phyloP scores from a whole-genome alignment of 2,113 vertebrate species.

The Nipponia nippon region DNA sequence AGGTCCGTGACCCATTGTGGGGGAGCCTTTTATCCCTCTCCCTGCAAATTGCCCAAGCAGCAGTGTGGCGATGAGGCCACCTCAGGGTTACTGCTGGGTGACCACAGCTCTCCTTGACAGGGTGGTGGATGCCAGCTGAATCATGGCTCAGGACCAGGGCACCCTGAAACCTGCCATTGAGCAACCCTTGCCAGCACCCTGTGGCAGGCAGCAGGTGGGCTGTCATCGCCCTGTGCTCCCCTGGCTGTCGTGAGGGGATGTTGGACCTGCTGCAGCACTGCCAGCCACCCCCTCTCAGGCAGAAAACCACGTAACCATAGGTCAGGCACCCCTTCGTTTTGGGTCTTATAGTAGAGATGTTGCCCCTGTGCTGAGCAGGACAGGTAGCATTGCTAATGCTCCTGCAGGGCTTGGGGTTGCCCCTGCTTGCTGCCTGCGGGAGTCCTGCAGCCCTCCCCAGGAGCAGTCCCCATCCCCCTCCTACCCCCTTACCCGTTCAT shows the following conservation, averaged over 20 bases:
- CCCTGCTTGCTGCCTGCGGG: background rate
- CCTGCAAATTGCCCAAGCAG: background rate
- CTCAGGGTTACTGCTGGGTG: background rate
- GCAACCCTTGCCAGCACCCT: background rate
- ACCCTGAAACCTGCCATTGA: background rate
- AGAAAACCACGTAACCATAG: background rate
- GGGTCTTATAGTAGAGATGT: background rate
- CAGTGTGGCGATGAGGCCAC: background rate
- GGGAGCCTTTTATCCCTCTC: accelerated
- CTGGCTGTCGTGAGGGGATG: background rate
- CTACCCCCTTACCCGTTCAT: background rate
- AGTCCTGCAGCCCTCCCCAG: background rate
- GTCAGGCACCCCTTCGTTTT: background rate
- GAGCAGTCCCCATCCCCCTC: accelerated
- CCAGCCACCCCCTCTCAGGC: background rate
- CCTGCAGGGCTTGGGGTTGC: background rate
- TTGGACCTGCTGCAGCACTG: background rate
- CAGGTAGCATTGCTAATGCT: background rate
- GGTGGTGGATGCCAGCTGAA: background rate
- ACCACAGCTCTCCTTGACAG: background rate
- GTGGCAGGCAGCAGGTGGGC: background rate
- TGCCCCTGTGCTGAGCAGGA: background rate
- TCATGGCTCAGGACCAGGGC: background rate
- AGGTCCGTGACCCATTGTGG: background rate
- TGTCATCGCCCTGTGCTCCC: background rate